A percentile compares a stretch with the other conserved stretches of the same genome.
phyloP scores from a whole-genome alignment of 2,888 invertebrate species.

The Apodemia hepburni region DNA sequence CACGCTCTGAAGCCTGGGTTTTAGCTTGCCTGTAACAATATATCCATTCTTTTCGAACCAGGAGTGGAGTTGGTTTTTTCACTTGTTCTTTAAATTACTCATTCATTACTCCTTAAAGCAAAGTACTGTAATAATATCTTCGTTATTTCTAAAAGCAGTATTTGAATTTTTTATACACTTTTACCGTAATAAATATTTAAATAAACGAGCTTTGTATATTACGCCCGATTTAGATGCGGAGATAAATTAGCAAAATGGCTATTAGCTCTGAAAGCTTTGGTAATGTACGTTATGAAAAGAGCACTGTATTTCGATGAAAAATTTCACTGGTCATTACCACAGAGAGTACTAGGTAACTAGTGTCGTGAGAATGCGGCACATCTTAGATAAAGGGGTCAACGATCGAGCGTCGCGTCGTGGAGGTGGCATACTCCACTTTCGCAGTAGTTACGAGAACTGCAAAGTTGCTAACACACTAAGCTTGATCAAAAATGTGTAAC shows the following conservation, averaged over 20 bases:
- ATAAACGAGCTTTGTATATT: constrained; percentile 10
- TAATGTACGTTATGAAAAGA: constrained; percentile 14
- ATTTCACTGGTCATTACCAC: constrained; percentile 11
- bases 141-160: neutral
- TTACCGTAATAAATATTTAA: neutral
- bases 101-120: neutral
- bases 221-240: neutral
- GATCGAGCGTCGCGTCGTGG: constrained; percentile 14
- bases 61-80: too few relatives aligned
- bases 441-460: neutral
- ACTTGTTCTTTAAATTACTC: too few relatives aligned
- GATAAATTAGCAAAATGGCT: constrained; percentile 14
- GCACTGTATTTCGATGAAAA: constrained; percentile 13
- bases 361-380: constrained; percentile 4
- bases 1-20: too few relatives aligned
- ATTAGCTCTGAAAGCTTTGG: constrained; percentile 7
- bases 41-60: too few relatives aligned
- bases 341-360: constrained; percentile 12
- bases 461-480: neutral
- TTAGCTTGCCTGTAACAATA: too few relatives aligned
- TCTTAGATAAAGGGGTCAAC: constrained; percentile 18
- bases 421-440: constrained; percentile 16
- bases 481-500: neutral
- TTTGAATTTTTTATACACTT: neutral
- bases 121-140: neutral